Evolutionary conservation across 2,113 vertebrate species (phyloP).

Genomic region (Helogale parvula): DNA sequence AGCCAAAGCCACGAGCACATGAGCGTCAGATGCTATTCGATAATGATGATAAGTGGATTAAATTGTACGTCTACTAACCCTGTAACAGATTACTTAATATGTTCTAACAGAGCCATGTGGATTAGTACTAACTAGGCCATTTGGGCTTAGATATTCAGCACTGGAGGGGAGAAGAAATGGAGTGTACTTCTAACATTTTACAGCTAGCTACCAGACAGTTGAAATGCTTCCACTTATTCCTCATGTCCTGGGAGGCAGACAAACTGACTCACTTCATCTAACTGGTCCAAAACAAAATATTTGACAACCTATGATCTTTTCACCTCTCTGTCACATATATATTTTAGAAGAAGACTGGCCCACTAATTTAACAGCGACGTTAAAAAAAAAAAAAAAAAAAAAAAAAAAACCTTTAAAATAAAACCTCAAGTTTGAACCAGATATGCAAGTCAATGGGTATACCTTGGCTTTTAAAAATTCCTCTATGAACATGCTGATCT

Average conservation of each 20-base stretch:
- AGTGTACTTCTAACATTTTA: background rate
- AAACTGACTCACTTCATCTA: background rate
- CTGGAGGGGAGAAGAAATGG: too few species aligned
- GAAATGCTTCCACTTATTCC: background rate
- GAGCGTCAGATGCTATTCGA: background rate
- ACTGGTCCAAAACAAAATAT: slow-evolving; percentile 31
- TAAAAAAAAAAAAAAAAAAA: background rate
- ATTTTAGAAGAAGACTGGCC: background rate
- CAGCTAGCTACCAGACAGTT: background rate
- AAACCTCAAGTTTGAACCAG: slow-evolving; percentile 8
- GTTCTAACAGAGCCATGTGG: background rate
- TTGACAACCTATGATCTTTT: background rate
- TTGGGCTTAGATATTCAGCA: background rate
- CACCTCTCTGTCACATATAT: background rate
- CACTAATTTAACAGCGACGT: background rate
- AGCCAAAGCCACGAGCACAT: background rate
- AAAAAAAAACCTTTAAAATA: background rate
- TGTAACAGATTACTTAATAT: slow-evolving; percentile 18
- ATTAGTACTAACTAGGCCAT: slow-evolving; percentile 47
- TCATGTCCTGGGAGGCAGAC: background rate
- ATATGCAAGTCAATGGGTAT: background rate
- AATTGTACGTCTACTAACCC: slow-evolving; percentile 26
- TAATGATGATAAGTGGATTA: slow-evolving; percentile 31
- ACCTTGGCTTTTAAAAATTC: background rate
- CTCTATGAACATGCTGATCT: background rate